Evolutionary conservation across 2,888 invertebrate species (phyloP).

Genomic region (Leptopterna dolabrata): DNA sequence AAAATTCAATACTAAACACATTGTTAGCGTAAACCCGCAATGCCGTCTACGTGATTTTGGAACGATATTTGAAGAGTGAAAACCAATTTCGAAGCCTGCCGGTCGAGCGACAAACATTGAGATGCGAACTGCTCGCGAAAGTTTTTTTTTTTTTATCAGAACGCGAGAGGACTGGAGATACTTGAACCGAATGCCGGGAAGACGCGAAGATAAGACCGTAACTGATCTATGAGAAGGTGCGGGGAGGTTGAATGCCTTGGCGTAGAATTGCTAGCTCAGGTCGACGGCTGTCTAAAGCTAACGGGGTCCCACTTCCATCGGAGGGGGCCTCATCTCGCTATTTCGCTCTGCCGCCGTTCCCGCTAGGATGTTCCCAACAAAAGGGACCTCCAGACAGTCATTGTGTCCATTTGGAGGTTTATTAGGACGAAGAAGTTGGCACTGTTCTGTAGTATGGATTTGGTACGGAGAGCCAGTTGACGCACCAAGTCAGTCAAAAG

Average conservation of each 20-base stretch:
- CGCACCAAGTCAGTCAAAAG: too few relatives aligned
- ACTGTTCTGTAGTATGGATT: too few relatives aligned
- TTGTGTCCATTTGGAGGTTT: background rate
- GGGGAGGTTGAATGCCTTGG: conserved; percentile 48
- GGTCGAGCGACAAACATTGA: background rate
- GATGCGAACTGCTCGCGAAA: background rate
- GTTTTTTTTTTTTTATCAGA: background rate
- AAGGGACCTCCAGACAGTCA: conserved; percentile 9
- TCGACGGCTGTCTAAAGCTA: conserved; percentile 42
- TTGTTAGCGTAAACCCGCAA: too few relatives aligned
- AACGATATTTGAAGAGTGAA: too few relatives aligned
- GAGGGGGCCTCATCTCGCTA: conserved; percentile 15
- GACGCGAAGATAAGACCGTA: conserved; percentile 48
- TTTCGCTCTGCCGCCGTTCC: conserved; percentile 17
- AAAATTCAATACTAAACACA: too few relatives aligned
- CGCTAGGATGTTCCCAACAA: conserved; percentile 16
- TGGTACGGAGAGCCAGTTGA: too few relatives aligned
- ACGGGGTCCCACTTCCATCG: conserved; percentile 33
- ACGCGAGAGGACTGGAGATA: background rate
- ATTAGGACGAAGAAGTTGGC: background rate
- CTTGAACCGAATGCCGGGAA: conserved; percentile 8
- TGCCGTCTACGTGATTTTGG: too few relatives aligned
- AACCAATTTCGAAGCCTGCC: background rate
- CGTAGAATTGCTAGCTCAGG: conserved; percentile 52
- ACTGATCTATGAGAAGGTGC: conserved; percentile 35